Evolutionary conservation across 2,797 vertebrate species (phyloP).

Genomic region (Gephyroberyx darwinii): DNA sequence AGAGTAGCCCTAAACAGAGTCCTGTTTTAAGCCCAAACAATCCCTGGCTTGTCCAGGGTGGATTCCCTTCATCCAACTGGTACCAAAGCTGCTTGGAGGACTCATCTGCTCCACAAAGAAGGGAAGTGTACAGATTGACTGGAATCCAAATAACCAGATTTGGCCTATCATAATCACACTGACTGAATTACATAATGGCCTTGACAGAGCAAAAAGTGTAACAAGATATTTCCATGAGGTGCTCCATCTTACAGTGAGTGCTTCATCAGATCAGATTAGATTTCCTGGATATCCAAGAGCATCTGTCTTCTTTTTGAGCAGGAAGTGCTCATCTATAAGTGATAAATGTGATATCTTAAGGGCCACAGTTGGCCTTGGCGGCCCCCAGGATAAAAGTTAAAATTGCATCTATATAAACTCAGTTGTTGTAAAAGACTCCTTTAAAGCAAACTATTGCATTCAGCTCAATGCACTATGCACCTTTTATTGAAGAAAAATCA

Average conservation of each 20-base stretch:
- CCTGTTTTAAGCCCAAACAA: not conserved
- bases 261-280: conserved; percentile 76
- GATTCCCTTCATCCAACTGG: conserved; percentile 52
- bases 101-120: conserved; percentile 46
- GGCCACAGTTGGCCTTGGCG: conserved; percentile 16
- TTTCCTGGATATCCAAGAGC: conserved; percentile 67
- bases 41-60: conserved; percentile 12
- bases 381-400: conserved; percentile 23
- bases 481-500: not conserved
- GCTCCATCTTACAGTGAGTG: conserved; percentile 67
- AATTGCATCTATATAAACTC: not conserved
- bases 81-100: conserved; percentile 27
- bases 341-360: conserved; percentile 44
- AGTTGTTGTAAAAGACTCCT: not conserved
- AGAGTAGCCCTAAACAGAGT: not conserved
- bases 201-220: conserved; percentile 73
- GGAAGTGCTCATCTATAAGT: conserved; percentile 36
- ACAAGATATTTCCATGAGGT: conserved; percentile 75
- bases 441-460: not conserved
- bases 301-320: conserved; percentile 73
- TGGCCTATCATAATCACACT: conserved; percentile 69
- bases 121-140: conserved; percentile 74
- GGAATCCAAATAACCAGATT: conserved; percentile 81
- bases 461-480: not conserved
- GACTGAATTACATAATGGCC: conserved; percentile 77